These are phyloP conservation scores for Chymomyza procnemis DNA, from an alignment of 2,888 invertebrate genomes.

Conservation along the genomic window DNA sequence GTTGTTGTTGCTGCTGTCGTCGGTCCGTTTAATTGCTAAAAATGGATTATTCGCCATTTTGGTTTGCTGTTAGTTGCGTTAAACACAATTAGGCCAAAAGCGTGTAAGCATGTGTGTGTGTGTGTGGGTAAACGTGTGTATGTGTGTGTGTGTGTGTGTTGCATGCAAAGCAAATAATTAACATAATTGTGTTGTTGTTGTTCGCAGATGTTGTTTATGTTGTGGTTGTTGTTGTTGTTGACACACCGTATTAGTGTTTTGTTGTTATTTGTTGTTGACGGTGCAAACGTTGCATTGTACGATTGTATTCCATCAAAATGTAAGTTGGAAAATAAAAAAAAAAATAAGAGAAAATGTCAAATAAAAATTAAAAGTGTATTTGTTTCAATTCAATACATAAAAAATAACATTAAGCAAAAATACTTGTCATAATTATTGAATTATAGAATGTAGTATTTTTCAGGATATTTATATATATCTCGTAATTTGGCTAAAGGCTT, in stretches of 20 bases:
- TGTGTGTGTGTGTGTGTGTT: background rate
- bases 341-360: constrained; percentile 21
- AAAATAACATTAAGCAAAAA: background rate
- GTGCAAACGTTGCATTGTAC: background rate
- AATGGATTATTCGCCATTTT: constrained; percentile 75
- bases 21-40: constrained; percentile 74
- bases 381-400: background rate
- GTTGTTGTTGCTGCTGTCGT: constrained; percentile 50
- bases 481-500: too few relatives aligned
- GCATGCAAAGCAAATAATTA: constrained; percentile 23
- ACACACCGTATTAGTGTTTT: constrained; percentile 19
- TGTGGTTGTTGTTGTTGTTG: constrained; percentile 22
- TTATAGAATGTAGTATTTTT: too few relatives aligned
- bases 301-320: constrained; percentile 1
- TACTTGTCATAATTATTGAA: background rate
- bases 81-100: constrained; percentile 26
- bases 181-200: constrained; percentile 32
- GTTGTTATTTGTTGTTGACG: too few relatives aligned
- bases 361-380: constrained; percentile 36
- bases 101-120: constrained; percentile 20
- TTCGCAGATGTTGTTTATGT: constrained; percentile 27
- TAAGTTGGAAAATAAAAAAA: background rate
- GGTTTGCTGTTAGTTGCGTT: constrained; percentile 65
- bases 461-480: too few relatives aligned
- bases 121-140: constrained; percentile 7